Evolutionary conservation across 1,140 invertebrate species (phyloP).

Genomic region (Carposina sasakii): DNA sequence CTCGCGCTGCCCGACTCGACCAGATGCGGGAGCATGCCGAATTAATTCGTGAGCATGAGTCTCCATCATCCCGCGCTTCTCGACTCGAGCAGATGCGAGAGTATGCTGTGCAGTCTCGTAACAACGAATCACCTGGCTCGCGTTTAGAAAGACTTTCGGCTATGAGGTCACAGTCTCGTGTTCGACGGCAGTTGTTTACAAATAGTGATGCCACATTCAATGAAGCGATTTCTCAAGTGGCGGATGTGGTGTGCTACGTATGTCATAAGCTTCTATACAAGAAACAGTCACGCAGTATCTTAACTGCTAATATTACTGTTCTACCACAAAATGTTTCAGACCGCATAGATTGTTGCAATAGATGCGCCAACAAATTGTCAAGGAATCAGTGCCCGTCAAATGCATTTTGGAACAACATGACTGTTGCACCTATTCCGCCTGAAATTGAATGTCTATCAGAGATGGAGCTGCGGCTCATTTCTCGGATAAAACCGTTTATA

Average conservation of each 20-base stretch:
- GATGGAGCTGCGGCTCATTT: constrained; percentile 11
- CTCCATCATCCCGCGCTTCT: no score
- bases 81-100: no score
- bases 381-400: constrained; percentile 10
- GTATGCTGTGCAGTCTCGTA: no score
- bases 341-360: constrained; percentile 8
- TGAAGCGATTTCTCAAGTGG: constrained; percentile 2
- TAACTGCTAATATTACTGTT: background rate
- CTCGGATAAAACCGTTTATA: constrained; percentile 7
- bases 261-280: constrained; percentile 9
- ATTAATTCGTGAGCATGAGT: no score
- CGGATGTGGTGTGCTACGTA: background rate
- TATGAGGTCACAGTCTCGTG: constrained; percentile 3
- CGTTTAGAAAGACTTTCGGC: background rate
- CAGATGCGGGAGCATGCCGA: no score
- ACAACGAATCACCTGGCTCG: background rate
- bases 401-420: constrained; percentile 11
- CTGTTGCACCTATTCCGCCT: constrained; percentile 8
- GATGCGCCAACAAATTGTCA: constrained; percentile 9
- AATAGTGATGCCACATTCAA: background rate
- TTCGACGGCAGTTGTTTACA: constrained; percentile 5
- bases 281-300: constrained; percentile 3
- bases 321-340: constrained; percentile 1
- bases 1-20: no score
- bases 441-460: constrained; percentile 8